Conservation (phyloP, 1,140 invertebrate species). For the Dendrolimus kikuchii region DNA sequence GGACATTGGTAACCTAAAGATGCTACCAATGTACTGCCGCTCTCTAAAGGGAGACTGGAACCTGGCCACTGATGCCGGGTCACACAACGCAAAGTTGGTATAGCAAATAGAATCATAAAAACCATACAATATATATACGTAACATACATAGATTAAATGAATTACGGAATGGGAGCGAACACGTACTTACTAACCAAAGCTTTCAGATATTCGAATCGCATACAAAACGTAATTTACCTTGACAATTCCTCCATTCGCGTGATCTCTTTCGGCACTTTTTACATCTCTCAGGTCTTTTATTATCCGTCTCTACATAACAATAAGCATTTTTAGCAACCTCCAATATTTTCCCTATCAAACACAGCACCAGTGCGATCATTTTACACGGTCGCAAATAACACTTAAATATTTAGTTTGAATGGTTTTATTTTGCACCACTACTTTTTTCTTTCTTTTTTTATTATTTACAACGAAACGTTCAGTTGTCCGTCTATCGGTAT, state of each 20-base stretch:
- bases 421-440: constrained; percentile 15
- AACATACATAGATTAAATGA: too few relatives aligned
- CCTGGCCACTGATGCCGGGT: too few relatives aligned
- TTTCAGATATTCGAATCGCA: too few relatives aligned
- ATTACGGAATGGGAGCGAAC: too few relatives aligned
- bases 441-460: constrained; percentile 41
- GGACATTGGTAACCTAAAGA: too few relatives aligned
- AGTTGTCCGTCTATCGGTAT: constrained; percentile 10
- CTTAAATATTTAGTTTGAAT: constrained; percentile 11
- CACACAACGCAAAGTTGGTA: too few relatives aligned
- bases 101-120: too few relatives aligned
- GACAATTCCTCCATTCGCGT: constrained; percentile 16
- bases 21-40: too few relatives aligned
- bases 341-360: constrained; percentile 42
- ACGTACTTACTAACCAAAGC: too few relatives aligned
- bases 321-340: constrained; percentile 33
- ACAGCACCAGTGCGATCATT: constrained; percentile 53
- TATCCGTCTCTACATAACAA: constrained; percentile 8
- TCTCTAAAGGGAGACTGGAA: too few relatives aligned
- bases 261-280: constrained; percentile 22
- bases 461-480: constrained; percentile 28
- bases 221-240: constrained; percentile 14
- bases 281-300: constrained; percentile 7
- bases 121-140: too few relatives aligned
- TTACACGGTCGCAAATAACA: constrained; percentile 12